Conservation (phyloP, 2,113 vertebrate genomes). For the Gulo gulo region DNA sequence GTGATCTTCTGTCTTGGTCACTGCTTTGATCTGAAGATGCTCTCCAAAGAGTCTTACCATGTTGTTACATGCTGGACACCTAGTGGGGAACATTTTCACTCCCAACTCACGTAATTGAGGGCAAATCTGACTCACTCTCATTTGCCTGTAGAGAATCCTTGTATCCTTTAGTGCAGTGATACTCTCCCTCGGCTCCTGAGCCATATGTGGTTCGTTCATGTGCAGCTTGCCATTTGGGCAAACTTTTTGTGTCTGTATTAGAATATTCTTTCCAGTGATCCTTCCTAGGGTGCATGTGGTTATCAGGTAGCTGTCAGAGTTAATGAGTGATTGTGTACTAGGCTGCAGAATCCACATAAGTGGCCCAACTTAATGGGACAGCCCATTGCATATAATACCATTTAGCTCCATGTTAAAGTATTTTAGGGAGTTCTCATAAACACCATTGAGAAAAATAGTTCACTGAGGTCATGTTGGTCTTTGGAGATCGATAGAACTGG, state of each 20-base stretch:
- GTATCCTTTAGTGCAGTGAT: conserved; percentile 33
- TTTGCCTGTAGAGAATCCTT: conserved; percentile 14
- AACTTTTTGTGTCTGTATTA: conserved; percentile 37
- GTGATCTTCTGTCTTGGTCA: background rate
- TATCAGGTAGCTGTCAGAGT: conserved; percentile 6
- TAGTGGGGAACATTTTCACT: conserved; percentile 18
- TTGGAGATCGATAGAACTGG: background rate
- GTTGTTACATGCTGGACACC: background rate
- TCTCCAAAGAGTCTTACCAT: background rate
- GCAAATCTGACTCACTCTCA: conserved; percentile 2
- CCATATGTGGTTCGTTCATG: background rate
- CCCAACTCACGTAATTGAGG: background rate
- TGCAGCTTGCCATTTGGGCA: conserved; percentile 13
- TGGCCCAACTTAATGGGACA: background rate
- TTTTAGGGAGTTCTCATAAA: background rate
- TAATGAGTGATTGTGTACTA: background rate
- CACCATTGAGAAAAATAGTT: background rate
- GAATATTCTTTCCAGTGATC: conserved; percentile 8
- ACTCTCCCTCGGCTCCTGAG: background rate
- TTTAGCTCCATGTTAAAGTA: background rate
- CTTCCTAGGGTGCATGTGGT: background rate
- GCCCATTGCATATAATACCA: background rate
- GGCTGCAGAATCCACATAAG: background rate
- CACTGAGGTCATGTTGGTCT: background rate
- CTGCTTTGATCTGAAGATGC: background rate